These are phyloP conservation scores for Brachyistius frenatus DNA, from an alignment of 2,113 vertebrate genomes.

Conservation along the genomic window DNA sequence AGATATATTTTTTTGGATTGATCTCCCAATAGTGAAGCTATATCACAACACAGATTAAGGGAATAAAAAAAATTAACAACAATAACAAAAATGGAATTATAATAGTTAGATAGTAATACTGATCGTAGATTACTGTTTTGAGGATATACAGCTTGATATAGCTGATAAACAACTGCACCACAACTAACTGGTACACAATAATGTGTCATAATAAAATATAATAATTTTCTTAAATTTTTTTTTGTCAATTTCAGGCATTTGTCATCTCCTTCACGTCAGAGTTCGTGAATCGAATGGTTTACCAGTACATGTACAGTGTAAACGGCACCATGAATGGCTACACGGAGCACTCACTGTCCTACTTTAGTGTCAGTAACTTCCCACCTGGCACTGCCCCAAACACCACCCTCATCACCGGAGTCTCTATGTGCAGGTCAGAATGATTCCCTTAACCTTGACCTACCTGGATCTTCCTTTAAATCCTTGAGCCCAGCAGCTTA, in stretches of 20 bases:
- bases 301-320: conserved; percentile 93
- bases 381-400: conserved; percentile 89
- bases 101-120: too few relatives aligned
- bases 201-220: too few relatives aligned
- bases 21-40: too few relatives aligned
- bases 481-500: conserved; percentile 45
- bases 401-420: conserved; percentile 86
- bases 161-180: too few relatives aligned
- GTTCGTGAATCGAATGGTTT: conserved; percentile 96
- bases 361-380: conserved; percentile 96
- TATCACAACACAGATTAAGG: too few relatives aligned
- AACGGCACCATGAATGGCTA: conserved; percentile 95
- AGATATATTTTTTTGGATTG: too few relatives aligned
- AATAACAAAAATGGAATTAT: too few relatives aligned
- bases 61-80: too few relatives aligned
- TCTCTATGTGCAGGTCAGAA: conserved; percentile 94
- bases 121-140: too few relatives aligned
- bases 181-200: too few relatives aligned
- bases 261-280: conserved; percentile 98
- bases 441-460: conserved; percentile 43
- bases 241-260: conserved; percentile 87
- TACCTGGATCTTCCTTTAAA: conserved; percentile 34
- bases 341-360: conserved; percentile 95
- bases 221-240: too few relatives aligned
- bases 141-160: too few relatives aligned